Evolutionary conservation across 2,888 invertebrate species (phyloP).

Genomic region (Eristalis intricaria): DNA sequence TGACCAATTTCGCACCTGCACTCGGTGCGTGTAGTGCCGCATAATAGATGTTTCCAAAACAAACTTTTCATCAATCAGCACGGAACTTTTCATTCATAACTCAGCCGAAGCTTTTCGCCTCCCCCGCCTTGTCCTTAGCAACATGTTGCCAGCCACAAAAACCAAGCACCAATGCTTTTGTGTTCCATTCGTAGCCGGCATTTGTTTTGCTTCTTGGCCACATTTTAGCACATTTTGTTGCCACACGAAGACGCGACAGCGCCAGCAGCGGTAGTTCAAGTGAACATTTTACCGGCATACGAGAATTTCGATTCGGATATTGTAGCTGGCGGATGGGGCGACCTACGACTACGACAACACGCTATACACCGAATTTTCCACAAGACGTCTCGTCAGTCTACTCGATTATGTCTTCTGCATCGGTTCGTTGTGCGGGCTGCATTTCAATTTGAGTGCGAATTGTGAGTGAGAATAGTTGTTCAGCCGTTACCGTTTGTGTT

Average conservation of each 20-base stretch:
- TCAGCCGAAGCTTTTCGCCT: slow-evolving; percentile 34
- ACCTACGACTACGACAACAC: slow-evolving; percentile 22
- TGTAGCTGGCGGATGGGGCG: slow-evolving; percentile 43
- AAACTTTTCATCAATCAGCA: slow-evolving; percentile 31
- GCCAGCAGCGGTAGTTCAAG: not conserved
- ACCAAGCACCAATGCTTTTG: slow-evolving; percentile 2
- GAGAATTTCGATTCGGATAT: slow-evolving; percentile 34
- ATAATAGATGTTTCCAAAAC: slow-evolving; percentile 24
- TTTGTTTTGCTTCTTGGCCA: slow-evolving; percentile 11
- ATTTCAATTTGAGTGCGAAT: slow-evolving; percentile 32
- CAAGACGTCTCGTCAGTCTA: slow-evolving; percentile 54
- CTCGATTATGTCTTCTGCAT: slow-evolving; percentile 58
- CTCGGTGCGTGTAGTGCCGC: not conserved
- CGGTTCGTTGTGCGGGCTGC: slow-evolving; percentile 57
- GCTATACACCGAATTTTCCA: slow-evolving; percentile 48
- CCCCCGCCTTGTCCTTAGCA: slow-evolving; percentile 20
- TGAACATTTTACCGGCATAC: slow-evolving; percentile 17
- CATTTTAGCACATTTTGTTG: slow-evolving; percentile 2
- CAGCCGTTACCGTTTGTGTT: not conserved
- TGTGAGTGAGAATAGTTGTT: not conserved
- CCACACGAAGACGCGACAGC: slow-evolving; percentile 2
- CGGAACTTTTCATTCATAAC: slow-evolving; percentile 61
- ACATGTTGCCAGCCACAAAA: slow-evolving; percentile 48
- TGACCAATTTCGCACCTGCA: not conserved
- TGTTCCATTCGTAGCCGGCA: slow-evolving; percentile 42